Conservation (phyloP, 2,888 invertebrate species). For the Cryptocheilus praepositus region DNA sequence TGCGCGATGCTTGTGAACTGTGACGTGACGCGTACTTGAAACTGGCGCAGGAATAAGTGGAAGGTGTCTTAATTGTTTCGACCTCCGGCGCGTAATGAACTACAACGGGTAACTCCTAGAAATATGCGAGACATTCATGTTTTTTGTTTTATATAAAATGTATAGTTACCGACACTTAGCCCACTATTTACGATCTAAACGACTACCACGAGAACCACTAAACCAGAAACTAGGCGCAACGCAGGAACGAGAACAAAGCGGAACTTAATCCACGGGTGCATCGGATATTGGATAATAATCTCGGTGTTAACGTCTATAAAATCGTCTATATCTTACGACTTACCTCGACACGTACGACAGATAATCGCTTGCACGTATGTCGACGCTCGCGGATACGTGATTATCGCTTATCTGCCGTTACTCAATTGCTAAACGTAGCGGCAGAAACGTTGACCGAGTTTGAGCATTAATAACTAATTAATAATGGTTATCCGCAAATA, state of each 20-base stretch:
- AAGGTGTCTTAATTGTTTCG: background rate
- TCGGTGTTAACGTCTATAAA: conserved; percentile 4
- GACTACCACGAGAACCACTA: conserved; percentile 37
- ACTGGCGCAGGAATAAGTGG: conserved; percentile 13
- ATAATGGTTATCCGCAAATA: too few species aligned
- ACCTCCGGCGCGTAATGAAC: conserved; percentile 13
- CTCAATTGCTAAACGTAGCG: too few species aligned
- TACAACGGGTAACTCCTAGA: conserved; percentile 36
- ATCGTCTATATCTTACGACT: conserved; percentile 7
- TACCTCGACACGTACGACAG: conserved; percentile 8
- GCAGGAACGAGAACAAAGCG: conserved; percentile 4
- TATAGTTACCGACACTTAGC: conserved; percentile 38
- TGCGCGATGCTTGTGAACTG: background rate
- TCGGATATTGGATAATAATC: background rate
- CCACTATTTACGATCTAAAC: conserved; percentile 39
- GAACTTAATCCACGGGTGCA: conserved; percentile 6
- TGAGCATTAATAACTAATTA: too few species aligned
- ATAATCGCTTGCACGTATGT: conserved; percentile 8
- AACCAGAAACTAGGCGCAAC: conserved; percentile 30
- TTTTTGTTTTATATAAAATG: conserved; percentile 39
- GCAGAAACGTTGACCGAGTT: too few species aligned
- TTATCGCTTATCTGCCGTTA: too few species aligned
- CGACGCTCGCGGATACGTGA: background rate
- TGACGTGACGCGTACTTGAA: conserved; percentile 5
- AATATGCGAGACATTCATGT: conserved; percentile 45